Evolutionary conservation across 2,113 vertebrate genomes (phyloP).

Genomic region (Nothocercus nigrocapillus): DNA sequence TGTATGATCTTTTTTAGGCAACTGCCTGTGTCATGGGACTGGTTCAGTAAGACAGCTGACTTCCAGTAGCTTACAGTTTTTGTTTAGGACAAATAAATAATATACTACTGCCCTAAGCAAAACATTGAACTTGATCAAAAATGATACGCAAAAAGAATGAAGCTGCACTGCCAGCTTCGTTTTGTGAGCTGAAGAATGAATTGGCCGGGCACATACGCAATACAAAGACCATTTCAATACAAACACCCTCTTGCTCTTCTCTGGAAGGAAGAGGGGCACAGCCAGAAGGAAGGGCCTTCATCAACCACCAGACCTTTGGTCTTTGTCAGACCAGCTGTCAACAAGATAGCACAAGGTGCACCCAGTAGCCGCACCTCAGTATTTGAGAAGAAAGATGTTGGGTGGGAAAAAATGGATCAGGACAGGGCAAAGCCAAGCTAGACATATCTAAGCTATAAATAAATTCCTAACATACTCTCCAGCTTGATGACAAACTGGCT

Average conservation of each 20-base stretch:
- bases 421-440: background rate
- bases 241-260: background rate
- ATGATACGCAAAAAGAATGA: background rate
- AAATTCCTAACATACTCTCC: background rate
- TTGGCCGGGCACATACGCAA: background rate
- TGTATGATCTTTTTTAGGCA: background rate
- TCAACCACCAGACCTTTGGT: too few species aligned
- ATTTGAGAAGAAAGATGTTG: background rate
- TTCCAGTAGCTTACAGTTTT: background rate
- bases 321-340: background rate
- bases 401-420: background rate
- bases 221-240: background rate
- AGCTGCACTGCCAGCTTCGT: background rate
- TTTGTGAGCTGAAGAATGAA: background rate
- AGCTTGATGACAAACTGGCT: background rate
- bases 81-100: background rate
- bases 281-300: background rate
- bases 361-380: background rate
- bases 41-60: background rate
- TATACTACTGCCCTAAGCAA: background rate
- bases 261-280: background rate
- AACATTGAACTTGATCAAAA: background rate
- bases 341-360: too few species aligned
- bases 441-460: fast-evolving
- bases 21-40: background rate